phyloP scores from a whole-genome alignment of 2,797 vertebrate genomes.

The Cirrhinus molitorella region DNA sequence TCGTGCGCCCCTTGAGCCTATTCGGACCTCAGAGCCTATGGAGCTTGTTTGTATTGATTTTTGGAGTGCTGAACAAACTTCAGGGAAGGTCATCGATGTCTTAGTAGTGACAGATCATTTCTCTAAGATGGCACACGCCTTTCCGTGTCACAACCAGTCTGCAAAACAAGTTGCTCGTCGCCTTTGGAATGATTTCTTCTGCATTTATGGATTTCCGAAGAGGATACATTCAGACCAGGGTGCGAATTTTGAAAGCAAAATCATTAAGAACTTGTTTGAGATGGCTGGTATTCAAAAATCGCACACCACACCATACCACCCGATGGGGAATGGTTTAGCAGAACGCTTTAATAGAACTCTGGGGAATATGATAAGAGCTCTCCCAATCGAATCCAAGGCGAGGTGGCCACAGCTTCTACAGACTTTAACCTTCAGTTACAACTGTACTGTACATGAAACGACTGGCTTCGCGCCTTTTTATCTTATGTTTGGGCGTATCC shows the following conservation, averaged over 20 bases:
- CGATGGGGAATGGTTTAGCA: slow-evolving; percentile 32
- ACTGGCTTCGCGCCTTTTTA: slow-evolving; percentile 41
- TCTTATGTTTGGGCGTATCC: slow-evolving; percentile 47
- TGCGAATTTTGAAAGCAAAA: slow-evolving; percentile 24
- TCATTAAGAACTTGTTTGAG: slow-evolving; percentile 26
- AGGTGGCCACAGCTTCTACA: slow-evolving; percentile 39
- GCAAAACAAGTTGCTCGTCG: neutral
- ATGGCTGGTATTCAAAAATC: slow-evolving; percentile 21
- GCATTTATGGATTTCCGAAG: slow-evolving; percentile 14
- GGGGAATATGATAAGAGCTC: slow-evolving; percentile 33
- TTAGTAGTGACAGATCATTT: neutral
- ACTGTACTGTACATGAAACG: slow-evolving; percentile 33
- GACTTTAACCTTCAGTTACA: slow-evolving; percentile 33
- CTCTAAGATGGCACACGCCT: neutral
- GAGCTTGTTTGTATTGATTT: neutral
- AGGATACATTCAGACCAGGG: slow-evolving; percentile 16
- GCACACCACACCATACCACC: slow-evolving; percentile 30
- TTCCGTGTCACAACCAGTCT: neutral
- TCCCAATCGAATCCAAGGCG: neutral
- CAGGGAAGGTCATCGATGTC: neutral
- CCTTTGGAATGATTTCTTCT: neutral
- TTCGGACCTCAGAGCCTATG: neutral
- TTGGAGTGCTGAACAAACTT: neutral
- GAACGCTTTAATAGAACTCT: slow-evolving; percentile 16
- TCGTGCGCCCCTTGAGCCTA: neutral